Conservation (phyloP, 2,113 vertebrate species). For the Mormyrus iriodes region DNA sequence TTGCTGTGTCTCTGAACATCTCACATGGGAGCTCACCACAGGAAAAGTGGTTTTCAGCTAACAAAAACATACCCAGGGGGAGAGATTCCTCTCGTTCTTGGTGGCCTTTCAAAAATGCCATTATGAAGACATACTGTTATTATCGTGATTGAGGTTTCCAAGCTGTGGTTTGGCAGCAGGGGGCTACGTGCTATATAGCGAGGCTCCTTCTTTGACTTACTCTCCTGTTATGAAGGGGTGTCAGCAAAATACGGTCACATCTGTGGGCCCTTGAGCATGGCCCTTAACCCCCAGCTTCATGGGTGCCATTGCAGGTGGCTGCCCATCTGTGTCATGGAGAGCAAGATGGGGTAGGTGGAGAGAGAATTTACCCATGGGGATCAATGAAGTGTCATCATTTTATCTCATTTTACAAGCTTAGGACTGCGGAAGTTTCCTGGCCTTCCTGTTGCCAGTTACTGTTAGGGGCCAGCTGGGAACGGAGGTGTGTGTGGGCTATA, state of each 20-base stretch:
- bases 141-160: neutral
- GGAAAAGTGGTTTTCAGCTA: neutral
- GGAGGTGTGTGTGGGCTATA: neutral
- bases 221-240: neutral
- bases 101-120: neutral
- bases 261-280: neutral
- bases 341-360: no score
- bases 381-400: no score
- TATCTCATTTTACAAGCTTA: no score
- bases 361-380: no score
- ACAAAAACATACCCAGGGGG: neutral
- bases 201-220: neutral
- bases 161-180: neutral
- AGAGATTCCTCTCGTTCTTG: neutral
- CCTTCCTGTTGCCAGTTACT: neutral
- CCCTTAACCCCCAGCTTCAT: neutral
- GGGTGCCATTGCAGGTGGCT: neutral
- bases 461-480: neutral
- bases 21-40: neutral
- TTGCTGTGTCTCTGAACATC: neutral
- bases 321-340: no score
- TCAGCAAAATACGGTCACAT: neutral
- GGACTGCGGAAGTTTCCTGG: no score
- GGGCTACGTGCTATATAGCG: neutral
- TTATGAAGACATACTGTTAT: slow-evolving; percentile 8